Percentiles rank a stretch among this genome's conserved stretches.
These are phyloP conservation scores for Pachycephus smyrnensis DNA, from an alignment of 2,888 invertebrate species.

Conservation along the genomic window DNA sequence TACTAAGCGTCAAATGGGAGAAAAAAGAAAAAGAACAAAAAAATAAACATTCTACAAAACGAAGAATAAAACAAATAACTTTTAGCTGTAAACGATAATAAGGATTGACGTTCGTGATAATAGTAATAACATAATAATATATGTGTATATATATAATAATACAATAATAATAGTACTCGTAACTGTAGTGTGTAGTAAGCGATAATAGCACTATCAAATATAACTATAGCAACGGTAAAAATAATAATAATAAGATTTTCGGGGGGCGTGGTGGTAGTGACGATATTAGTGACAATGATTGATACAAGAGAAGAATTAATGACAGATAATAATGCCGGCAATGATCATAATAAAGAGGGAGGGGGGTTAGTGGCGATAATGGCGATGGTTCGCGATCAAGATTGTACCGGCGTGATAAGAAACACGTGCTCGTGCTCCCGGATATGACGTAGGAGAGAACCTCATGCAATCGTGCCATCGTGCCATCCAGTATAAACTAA, in stretches of 20 bases:
- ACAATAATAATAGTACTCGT: slow-evolving; percentile 11
- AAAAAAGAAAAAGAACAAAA: slow-evolving; percentile 9
- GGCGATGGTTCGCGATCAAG: background rate
- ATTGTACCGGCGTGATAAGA: background rate
- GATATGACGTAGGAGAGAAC: background rate
- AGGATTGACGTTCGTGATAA: slow-evolving; percentile 19
- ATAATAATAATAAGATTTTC: slow-evolving; percentile 4
- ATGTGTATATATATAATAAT: background rate
- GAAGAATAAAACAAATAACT: slow-evolving; percentile 23
- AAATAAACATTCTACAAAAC: slow-evolving; percentile 23
- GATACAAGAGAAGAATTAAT: background rate
- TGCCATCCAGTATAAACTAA: background rate
- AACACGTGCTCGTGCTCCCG: background rate
- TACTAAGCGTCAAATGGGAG: slow-evolving; percentile 20
- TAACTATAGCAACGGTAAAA: slow-evolving; percentile 1
- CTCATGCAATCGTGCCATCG: background rate
- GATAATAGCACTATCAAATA: slow-evolving; percentile 10
- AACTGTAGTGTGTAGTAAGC: slow-evolving; percentile 8
- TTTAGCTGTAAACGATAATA: slow-evolving; percentile 22
- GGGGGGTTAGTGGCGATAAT: background rate
- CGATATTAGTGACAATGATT: background rate
- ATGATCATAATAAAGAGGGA: background rate
- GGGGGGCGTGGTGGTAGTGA: background rate
- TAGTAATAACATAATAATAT: slow-evolving; percentile 18
- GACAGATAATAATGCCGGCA: background rate